Percentiles rank a stretch among this genome's conserved stretches.
These are phyloP conservation scores for Mnemiopsis leidyi DNA, from an alignment of 37 sponge, comb jelly and placozoan species.

Conservation along the genomic window DNA sequence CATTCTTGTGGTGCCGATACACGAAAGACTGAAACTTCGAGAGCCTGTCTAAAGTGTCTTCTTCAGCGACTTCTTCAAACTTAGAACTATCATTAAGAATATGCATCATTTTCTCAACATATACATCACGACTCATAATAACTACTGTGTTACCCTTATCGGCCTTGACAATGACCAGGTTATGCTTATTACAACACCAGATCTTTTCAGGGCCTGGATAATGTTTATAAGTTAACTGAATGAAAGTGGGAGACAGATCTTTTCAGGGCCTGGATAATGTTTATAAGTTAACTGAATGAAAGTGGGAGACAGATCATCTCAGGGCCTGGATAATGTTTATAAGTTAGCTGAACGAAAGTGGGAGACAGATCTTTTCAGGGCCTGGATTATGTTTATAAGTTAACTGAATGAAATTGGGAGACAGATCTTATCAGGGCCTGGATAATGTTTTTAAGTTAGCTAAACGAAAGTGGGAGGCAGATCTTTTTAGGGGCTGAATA, in stretches of 20 bases:
- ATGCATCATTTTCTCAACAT: neutral
- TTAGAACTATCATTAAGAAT: neutral
- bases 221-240: too few relatives aligned
- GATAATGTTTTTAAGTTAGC: too few relatives aligned
- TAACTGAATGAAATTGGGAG: too few relatives aligned
- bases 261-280: too few relatives aligned
- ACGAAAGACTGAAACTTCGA: neutral
- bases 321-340: too few relatives aligned
- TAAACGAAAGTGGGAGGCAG: too few relatives aligned
- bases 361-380: neutral
- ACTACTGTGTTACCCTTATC: neutral
- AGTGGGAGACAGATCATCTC: too few relatives aligned
- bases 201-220: too few relatives aligned
- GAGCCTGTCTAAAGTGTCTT: neutral
- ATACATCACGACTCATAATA: neutral
- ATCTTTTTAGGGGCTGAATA: too few relatives aligned
- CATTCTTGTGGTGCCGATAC: neutral
- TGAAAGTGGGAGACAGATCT: too few relatives aligned
- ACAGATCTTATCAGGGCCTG: conserved; percentile 10
- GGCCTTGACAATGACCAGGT: neutral
- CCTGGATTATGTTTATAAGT: neutral
- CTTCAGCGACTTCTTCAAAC: neutral
- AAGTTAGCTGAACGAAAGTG: too few relatives aligned
- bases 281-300: too few relatives aligned
- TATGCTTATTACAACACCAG: neutral